Conservation (phyloP, 2,113 vertebrate genomes). For the Platycercus adscitus region DNA sequence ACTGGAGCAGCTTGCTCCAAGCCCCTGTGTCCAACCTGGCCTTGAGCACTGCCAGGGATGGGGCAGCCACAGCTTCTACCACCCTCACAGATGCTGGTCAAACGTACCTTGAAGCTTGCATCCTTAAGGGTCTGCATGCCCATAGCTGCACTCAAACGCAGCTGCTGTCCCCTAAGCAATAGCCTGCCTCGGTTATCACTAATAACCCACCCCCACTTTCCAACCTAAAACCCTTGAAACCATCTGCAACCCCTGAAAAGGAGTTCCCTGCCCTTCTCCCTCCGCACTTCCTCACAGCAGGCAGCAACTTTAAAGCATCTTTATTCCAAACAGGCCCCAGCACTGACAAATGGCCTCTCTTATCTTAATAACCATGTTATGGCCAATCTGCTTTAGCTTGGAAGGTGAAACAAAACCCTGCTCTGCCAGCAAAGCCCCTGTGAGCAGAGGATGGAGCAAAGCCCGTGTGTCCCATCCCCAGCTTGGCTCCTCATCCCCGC, state of each 20-base stretch:
- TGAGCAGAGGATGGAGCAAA: neutral
- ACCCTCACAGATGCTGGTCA: neutral
- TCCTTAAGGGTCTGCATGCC: neutral
- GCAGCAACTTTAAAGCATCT: neutral
- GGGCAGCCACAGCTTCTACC: neutral
- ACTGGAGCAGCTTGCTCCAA: neutral
- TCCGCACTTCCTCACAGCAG: neutral
- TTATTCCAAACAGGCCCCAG: neutral
- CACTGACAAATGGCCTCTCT: neutral
- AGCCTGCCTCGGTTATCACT: neutral
- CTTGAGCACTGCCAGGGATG: neutral
- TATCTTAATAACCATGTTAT: neutral
- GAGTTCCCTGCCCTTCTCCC: neutral
- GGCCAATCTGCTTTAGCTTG: neutral
- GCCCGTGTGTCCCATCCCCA: rapidly evolving
- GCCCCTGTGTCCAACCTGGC: neutral
- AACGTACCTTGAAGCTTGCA: neutral
- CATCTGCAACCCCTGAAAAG: neutral
- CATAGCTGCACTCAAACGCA: neutral
- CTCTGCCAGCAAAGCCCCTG: neutral
- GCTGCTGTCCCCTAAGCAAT: neutral
- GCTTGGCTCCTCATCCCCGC: neutral
- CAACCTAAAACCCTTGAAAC: neutral
- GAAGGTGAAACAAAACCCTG: neutral
- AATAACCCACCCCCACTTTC: neutral